Conservation (phyloP, 2,797 vertebrate species). For the Coilia nasus region DNA sequence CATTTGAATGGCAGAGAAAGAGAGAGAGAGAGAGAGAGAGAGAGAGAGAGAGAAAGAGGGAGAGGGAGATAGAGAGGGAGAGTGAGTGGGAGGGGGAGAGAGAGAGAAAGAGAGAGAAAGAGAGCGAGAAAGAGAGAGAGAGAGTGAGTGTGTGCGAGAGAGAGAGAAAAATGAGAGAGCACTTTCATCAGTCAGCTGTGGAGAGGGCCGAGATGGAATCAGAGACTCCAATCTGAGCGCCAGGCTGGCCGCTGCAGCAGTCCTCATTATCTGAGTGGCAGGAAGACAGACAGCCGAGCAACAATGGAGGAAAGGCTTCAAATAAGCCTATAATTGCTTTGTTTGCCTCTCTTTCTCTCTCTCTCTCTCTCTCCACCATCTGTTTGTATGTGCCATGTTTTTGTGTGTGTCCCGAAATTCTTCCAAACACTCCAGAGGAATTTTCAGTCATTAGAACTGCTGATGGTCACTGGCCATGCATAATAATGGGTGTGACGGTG, state of each 20-base stretch:
- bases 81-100: not conserved
- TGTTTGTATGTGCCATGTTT: no score
- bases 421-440: not conserved
- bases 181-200: constrained; percentile 13
- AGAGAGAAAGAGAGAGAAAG: not conserved
- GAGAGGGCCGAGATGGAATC: not conserved
- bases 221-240: not conserved
- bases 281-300: not conserved
- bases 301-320: not conserved
- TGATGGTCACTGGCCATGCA: not conserved
- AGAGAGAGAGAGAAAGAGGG: no score
- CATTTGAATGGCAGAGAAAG: not conserved
- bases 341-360: not conserved
- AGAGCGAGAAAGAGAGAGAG: not conserved
- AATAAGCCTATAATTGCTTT: constrained; percentile 16
- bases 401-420: no score
- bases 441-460: not conserved
- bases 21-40: not conserved
- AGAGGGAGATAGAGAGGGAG: not conserved
- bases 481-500: not conserved
- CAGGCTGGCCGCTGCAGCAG: not conserved
- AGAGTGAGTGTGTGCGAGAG: not conserved
- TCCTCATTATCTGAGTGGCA: not conserved
- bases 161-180: not conserved
- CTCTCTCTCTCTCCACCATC: no score